Conservation (phyloP, 1,140 invertebrate genomes). For the Ruditapes philippinarum region DNA sequence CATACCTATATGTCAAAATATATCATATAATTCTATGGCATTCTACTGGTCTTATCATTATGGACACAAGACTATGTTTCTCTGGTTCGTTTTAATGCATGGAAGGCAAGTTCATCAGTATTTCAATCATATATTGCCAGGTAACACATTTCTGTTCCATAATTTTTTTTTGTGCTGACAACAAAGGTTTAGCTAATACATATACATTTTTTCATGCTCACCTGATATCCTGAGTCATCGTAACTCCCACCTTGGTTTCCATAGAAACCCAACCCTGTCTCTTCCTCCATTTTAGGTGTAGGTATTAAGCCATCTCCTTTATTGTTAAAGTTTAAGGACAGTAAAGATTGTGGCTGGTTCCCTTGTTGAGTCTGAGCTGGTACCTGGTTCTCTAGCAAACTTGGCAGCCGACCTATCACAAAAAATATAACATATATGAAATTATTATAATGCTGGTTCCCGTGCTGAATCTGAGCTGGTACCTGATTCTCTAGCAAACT, state of each 20-base stretch:
- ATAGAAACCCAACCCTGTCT: not conserved
- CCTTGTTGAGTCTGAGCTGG: not conserved
- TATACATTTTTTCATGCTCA: too few species aligned
- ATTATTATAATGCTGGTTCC: too few species aligned
- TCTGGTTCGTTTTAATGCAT: too few species aligned
- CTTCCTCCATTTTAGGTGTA: constrained; percentile 12
- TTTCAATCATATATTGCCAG: too few species aligned
- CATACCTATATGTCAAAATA: too few species aligned
- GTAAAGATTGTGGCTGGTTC: constrained; percentile 31
- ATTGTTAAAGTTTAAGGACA: constrained; percentile 47
- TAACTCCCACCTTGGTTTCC: constrained; percentile 38
- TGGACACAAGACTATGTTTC: too few species aligned
- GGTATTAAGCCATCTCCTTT: constrained; percentile 58
- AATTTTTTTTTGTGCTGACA: too few species aligned
- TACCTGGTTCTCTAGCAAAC: not conserved
- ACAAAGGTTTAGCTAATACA: not conserved
- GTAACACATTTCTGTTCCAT: too few species aligned
- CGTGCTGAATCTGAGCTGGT: not conserved
- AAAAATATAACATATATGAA: too few species aligned
- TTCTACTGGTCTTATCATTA: too few species aligned
- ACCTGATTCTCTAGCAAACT: not conserved
- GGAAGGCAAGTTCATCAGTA: too few species aligned
- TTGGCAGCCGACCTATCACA: not conserved
- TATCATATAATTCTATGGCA: too few species aligned
- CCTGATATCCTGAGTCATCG: constrained; percentile 64